A percentile compares a stretch with the other conserved stretches of the same genome.
Conservation (phyloP, 1,140 invertebrate species). For the Magallana gigas region DNA sequence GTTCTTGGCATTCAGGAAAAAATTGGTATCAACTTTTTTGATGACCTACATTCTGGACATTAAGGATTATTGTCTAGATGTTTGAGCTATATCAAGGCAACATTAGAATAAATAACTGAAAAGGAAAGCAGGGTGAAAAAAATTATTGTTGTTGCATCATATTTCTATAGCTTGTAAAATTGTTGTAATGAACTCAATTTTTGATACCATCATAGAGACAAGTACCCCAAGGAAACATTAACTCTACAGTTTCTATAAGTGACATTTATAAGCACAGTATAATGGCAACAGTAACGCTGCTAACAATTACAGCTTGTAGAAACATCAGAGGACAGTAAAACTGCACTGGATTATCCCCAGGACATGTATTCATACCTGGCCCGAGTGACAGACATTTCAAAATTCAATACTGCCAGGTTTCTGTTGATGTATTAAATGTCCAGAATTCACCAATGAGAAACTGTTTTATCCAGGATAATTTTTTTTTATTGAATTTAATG, state of each 20-base stretch:
- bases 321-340: slow-evolving; percentile 15
- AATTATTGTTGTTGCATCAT: slow-evolving; percentile 6
- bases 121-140: neutral
- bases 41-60: neutral
- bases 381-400: neutral
- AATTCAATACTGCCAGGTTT: no score
- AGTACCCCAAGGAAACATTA: neutral
- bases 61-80: slow-evolving; percentile 8
- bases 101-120: neutral
- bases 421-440: no score
- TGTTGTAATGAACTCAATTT: neutral
- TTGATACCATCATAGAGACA: neutral
- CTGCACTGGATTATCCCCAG: neutral
- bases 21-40: slow-evolving; percentile 2
- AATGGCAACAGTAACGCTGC: neutral
- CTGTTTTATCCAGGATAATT: no score
- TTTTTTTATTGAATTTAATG: no score
- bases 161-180: neutral
- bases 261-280: slow-evolving; percentile 1
- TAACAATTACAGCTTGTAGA: slow-evolving; percentile 3
- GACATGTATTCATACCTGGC: neutral
- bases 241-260: neutral
- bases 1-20: neutral
- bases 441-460: no score
- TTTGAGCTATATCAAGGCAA: neutral